phyloP scores from a whole-genome alignment of 2,888 invertebrate species.

The Pheosia gnoma region DNA sequence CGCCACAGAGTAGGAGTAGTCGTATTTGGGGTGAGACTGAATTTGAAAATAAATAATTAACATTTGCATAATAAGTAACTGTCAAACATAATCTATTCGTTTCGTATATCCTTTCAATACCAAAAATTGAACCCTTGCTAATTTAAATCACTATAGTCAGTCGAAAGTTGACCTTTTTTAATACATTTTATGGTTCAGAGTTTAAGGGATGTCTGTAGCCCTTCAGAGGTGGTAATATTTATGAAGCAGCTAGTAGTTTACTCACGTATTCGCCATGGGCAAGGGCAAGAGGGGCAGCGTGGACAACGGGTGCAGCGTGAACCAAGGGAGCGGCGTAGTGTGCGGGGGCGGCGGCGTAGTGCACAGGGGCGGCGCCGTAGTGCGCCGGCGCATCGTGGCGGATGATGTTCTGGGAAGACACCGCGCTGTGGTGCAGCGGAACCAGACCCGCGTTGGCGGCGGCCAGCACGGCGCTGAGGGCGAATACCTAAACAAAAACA shows the following conservation, averaged over 20 bases:
- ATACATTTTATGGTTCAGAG: neutral
- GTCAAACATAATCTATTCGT: too few relatives aligned
- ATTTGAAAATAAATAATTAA: constrained; percentile 13
- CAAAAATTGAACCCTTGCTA: too few relatives aligned
- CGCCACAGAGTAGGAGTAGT: constrained; percentile 85
- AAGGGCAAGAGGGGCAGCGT: constrained; percentile 63
- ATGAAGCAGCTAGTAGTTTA: constrained; percentile 13
- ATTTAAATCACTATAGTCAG: too few relatives aligned
- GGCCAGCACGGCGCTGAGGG: constrained; percentile 77
- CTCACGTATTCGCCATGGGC: constrained; percentile 70
- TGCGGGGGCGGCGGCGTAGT: constrained; percentile 50
- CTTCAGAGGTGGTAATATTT: neutral
- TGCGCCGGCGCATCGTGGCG: constrained; percentile 74
- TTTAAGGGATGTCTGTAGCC: neutral
- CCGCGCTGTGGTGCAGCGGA: constrained; percentile 72
- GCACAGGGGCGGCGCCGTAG: constrained; percentile 62
- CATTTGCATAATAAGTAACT: too few relatives aligned
- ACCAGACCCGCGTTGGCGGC: constrained; percentile 83
- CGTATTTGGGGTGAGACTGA: constrained; percentile 85
- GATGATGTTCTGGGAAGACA: constrained; percentile 80
- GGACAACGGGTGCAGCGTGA: constrained; percentile 62
- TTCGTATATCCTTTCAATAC: too few relatives aligned
- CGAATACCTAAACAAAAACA: constrained; percentile 61
- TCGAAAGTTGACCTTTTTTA: neutral
- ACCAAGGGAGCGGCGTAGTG: constrained; percentile 52